A percentile compares a stretch with the other conserved stretches of the same genome.
phyloP scores from a whole-genome alignment of 2,113 vertebrate species.

The Archilochus colubris region DNA sequence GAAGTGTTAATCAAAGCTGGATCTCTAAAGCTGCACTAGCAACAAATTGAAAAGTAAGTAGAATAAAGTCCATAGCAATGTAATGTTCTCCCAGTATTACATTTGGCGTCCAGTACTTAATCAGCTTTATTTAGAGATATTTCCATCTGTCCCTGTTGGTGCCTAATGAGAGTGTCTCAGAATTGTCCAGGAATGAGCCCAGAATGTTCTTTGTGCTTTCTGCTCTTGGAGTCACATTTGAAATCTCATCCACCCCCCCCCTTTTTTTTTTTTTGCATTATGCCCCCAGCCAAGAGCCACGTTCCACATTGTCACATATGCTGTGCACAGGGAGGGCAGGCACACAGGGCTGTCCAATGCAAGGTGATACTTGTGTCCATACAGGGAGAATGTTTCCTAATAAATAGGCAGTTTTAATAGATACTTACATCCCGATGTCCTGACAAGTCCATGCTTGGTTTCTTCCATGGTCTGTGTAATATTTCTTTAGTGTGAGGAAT shows the following conservation, averaged over 20 bases:
- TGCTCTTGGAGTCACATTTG: neutral
- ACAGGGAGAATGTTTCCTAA: neutral
- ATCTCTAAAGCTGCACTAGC: neutral
- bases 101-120: neutral
- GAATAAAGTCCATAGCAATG: neutral
- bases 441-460: neutral
- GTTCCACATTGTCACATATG: fast-evolving
- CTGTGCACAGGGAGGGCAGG: neutral
- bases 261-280: neutral
- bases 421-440: neutral
- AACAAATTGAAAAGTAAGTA: constrained; percentile 31
- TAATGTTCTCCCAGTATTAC: neutral
- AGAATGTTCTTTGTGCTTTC: neutral
- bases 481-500: neutral
- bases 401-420: neutral
- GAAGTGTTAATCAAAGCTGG: neutral
- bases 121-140: constrained; percentile 3
- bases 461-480: neutral
- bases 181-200: neutral
- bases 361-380: neutral
- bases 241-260: fast-evolving
- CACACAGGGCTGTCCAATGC: neutral
- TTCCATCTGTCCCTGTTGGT: neutral
- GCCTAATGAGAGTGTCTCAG: neutral
- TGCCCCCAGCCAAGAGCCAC: no score